Conservation (phyloP, 2,113 vertebrate genomes). For the Cavia aperea region DNA sequence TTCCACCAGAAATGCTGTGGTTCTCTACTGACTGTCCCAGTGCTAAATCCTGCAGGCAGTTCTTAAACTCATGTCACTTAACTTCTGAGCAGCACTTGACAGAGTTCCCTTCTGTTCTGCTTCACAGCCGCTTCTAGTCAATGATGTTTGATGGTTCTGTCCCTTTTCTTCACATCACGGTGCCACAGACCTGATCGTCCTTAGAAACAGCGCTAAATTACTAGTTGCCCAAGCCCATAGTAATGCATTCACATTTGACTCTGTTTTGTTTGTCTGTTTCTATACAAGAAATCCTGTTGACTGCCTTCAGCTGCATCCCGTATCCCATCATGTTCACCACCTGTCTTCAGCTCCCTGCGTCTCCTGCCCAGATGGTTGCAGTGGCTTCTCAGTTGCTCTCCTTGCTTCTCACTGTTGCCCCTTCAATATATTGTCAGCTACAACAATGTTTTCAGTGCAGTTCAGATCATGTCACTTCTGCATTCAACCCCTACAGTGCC, state of each 20-base stretch:
- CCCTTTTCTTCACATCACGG: conserved; percentile 1
- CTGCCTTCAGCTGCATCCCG: neutral
- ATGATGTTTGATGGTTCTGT: neutral
- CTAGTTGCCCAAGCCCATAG: neutral
- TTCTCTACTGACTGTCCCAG: neutral
- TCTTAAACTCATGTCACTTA: neutral
- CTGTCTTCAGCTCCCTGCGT: neutral
- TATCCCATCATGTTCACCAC: neutral
- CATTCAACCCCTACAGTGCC: neutral
- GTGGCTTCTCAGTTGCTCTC: neutral
- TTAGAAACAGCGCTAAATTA: neutral
- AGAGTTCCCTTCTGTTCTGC: neutral
- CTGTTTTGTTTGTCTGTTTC: neutral
- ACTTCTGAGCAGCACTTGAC: neutral
- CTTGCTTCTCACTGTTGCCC: neutral
- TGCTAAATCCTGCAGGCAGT: neutral
- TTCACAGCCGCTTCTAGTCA: neutral
- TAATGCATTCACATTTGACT: neutral
- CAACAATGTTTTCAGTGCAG: neutral
- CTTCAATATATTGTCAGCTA: neutral
- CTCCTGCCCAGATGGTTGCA: neutral
- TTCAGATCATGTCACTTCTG: neutral
- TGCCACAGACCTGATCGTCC: neutral
- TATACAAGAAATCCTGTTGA: neutral
- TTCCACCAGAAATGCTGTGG: neutral